Percentiles rank a stretch among this genome's conserved stretches.
Evolutionary conservation across 2,888 invertebrate genomes (phyloP).

Genomic region (Nebria brevicollis): DNA sequence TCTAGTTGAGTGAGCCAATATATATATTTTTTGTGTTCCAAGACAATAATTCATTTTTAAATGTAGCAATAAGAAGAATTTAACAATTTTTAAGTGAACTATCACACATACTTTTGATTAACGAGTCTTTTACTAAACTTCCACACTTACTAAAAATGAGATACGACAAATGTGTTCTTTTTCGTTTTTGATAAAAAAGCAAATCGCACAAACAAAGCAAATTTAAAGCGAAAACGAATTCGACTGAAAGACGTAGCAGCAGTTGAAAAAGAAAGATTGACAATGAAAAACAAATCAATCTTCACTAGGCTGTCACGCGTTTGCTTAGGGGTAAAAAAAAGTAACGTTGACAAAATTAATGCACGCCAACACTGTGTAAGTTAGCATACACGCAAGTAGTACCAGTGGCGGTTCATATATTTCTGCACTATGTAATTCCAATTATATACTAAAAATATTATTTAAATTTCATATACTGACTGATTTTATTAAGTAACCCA

Average conservation of each 20-base stretch:
- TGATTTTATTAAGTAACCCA: too few relatives aligned
- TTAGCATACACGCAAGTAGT: not conserved
- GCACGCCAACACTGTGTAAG: not conserved
- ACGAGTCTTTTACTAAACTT: not conserved
- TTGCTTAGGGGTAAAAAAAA: not conserved
- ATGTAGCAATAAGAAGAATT: not conserved
- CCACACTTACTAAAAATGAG: not conserved
- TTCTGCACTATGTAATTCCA: not conserved
- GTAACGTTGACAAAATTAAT: not conserved
- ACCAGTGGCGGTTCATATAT: not conserved
- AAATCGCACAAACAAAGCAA: not conserved
- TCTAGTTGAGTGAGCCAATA: not conserved
- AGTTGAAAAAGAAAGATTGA: slow-evolving; percentile 1
- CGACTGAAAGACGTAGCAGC: not conserved
- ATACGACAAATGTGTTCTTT: not conserved
- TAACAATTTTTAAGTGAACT: slow-evolving; percentile 1
- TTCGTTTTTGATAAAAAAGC: not conserved
- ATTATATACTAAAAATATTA: not conserved
- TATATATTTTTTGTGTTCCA: not conserved
- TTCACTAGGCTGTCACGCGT: not conserved
- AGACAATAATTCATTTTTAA: not conserved
- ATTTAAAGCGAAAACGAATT: not conserved
- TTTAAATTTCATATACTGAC: too few relatives aligned
- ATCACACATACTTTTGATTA: not conserved
- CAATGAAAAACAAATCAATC: not conserved